Conservation (phyloP, 35 echinoderm and acorn worm species). For the Ophiothrix spiculata region DNA sequence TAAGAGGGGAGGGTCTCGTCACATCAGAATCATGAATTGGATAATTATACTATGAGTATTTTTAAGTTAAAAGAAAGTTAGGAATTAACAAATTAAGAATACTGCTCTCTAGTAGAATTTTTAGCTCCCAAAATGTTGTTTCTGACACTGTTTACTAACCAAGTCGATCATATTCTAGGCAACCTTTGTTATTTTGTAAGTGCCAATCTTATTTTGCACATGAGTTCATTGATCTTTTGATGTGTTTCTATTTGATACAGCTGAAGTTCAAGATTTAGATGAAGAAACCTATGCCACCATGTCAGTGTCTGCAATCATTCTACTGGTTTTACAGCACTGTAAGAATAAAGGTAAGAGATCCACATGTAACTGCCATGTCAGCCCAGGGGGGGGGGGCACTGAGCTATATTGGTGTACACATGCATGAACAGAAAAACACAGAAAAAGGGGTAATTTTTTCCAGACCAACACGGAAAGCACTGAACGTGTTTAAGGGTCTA, state of each 20-base stretch:
- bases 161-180: not conserved
- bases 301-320: constrained; percentile 88
- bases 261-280: constrained; percentile 77
- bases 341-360: constrained; percentile 74
- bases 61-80: not conserved
- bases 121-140: not conserved
- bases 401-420: too few relatives aligned
- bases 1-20: too few relatives aligned
- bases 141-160: not conserved
- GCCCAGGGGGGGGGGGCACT: too few relatives aligned
- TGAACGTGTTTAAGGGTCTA: too few relatives aligned
- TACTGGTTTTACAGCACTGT: constrained; percentile 89
- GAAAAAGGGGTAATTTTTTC: too few relatives aligned
- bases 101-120: not conserved
- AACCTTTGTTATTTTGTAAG: not conserved
- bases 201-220: too few relatives aligned
- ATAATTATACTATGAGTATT: not conserved
- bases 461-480: too few relatives aligned
- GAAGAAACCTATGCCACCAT: constrained; percentile 80
- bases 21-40: too few relatives aligned
- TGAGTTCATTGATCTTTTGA: not conserved
- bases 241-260: constrained; percentile 31
- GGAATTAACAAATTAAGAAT: not conserved
- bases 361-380: constrained; percentile 64
- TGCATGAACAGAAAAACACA: too few relatives aligned